These are phyloP conservation scores for Gila orcuttii DNA, from an alignment of 2,113 vertebrate species.

Conservation along the genomic window DNA sequence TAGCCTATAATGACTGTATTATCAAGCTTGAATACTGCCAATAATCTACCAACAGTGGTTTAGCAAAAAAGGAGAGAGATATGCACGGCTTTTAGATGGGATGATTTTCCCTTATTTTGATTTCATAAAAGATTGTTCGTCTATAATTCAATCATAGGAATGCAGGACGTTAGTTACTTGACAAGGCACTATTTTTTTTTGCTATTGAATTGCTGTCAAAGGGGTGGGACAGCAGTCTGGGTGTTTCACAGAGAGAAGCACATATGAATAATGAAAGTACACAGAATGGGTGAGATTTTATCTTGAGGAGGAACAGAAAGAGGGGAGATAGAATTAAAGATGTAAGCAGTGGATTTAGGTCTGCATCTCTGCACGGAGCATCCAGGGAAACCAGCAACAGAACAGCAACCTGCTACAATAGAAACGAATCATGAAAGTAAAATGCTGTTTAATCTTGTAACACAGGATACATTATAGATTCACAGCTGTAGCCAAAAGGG, in stretches of 20 bases:
- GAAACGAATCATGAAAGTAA: constrained; percentile 2
- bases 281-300: constrained; percentile 42
- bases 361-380: constrained; percentile 93
- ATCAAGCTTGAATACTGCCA: constrained; percentile 13
- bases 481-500: background rate
- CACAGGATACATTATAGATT: background rate
- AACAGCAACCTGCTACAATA: constrained; percentile 84
- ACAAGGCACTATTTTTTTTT: constrained; percentile 81
- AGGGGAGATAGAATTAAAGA: constrained; percentile 55
- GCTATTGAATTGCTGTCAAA: constrained; percentile 71
- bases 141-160: constrained; percentile 62
- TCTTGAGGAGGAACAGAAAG: constrained; percentile 46
- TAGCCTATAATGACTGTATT: constrained; percentile 4
- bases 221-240: constrained; percentile 46
- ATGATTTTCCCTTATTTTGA: constrained; percentile 43
- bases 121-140: constrained; percentile 38
- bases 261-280: constrained; percentile 46
- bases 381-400: constrained; percentile 97
- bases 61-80: constrained; percentile 1
- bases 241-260: constrained; percentile 55
- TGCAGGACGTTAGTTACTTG: constrained; percentile 68
- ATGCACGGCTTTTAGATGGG: constrained; percentile 52
- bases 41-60: constrained; percentile 21
- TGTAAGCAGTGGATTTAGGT: constrained; percentile 74
- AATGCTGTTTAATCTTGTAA: background rate